Base-by-base conservation (phyloP, 2,113 vertebrate species). In the Microtus oregoni region DNA sequence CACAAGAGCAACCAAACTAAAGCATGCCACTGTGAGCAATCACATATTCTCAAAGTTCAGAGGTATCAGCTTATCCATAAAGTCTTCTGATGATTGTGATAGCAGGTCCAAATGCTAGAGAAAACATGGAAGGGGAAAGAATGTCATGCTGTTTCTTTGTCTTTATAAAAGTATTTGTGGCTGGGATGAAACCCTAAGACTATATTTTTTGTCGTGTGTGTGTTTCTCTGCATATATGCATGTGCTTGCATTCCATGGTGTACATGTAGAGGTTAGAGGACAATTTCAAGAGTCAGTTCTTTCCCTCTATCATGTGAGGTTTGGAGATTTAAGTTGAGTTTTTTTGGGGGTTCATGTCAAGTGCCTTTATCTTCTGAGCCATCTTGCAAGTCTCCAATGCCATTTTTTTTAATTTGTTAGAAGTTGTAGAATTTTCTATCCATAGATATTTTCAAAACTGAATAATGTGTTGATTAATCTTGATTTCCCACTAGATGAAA, bases 11-110 rank as follows among this genome's bases (percentile, higher is more conserved):
- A 82, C 52, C 3, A 58, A 47, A 75, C 3, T 30, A 76, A 89
- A 77, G 3, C 5, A 9, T 72, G 67, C 82, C 41, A 14, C n/a
- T 38, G 19, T 14, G n/a, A 88, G 41, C 79, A 76, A 68, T 85
- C 22, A 38, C 50, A 52, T 30, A 68, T 17, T 78, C 83, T 90
- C 61, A 44, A 90, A n/a, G 1, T 55, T 72, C 17, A 14, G 20
- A 92, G 35, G 30, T 55, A 0, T 75, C 19, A 44, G 8, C 4
- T 13, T 55, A 81, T 93, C 68, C n/a, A 68, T 61, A 91, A 95
- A 76, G 63, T 65, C 32, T 83, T 92, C 44, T 92, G 85, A 96
- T 38, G 28, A 90, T 50, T 93, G n/a, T 35, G n/a, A 79, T 5
- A 63, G 0, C 4, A 90, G 35, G 32, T 90, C 47, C 26, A 78